phyloP scores from a whole-genome alignment of 2,113 vertebrate genomes.

The Echinops telfairi region DNA sequence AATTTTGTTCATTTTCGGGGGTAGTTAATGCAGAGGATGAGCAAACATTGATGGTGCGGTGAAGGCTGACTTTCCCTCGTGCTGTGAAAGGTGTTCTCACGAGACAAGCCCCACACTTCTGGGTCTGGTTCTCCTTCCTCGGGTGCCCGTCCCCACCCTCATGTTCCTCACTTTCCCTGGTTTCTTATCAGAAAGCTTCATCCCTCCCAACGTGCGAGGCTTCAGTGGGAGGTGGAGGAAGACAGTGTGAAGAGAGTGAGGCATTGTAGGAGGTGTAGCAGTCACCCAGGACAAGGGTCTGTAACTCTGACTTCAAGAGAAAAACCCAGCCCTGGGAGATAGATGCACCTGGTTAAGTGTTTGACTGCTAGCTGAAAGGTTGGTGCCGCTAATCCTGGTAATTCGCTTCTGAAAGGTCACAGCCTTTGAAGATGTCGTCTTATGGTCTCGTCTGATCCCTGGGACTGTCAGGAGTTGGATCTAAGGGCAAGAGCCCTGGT shows the following conservation, averaged over 20 bases:
- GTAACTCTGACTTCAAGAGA: neutral
- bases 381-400: neutral
- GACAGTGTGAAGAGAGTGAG: neutral
- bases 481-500: neutral
- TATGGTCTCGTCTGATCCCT: neutral
- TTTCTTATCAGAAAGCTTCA: neutral
- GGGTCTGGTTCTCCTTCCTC: neutral
- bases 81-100: too few species aligned
- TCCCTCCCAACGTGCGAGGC: neutral
- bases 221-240: neutral
- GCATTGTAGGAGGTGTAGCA: too few species aligned
- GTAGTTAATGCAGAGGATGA: neutral
- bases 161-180: accelerated
- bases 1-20: neutral
- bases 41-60: neutral
- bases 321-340: neutral
- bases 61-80: neutral
- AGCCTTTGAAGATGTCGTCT: neutral
- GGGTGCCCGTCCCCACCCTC: neutral
- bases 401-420: neutral
- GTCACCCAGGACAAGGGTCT: too few species aligned
- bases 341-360: neutral
- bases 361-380: neutral
- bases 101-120: neutral
- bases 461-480: neutral